Evolutionary conservation across 2,113 vertebrate species (phyloP).

Genomic region (Prochilodus magdalenae): DNA sequence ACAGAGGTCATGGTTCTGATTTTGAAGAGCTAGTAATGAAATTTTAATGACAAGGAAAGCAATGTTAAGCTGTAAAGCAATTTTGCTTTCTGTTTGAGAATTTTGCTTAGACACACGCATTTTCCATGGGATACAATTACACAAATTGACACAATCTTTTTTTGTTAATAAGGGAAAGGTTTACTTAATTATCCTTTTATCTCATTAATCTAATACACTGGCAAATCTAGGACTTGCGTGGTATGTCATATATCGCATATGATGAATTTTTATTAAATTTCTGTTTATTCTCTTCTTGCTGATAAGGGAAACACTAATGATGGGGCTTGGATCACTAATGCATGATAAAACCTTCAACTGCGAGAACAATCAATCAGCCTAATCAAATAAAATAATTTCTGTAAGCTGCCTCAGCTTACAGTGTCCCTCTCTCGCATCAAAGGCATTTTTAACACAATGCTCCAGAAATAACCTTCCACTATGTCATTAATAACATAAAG

Average conservation of each 20-base stretch:
- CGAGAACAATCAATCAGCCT: slow-evolving; percentile 80
- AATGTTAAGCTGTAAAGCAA: slow-evolving; percentile 34
- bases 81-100: slow-evolving; percentile 62
- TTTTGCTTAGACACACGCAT: slow-evolving; percentile 77
- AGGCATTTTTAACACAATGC: slow-evolving; percentile 67
- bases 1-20: slow-evolving; percentile 12
- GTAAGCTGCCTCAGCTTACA: slow-evolving; percentile 66
- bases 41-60: slow-evolving; percentile 49
- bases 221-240: slow-evolving; percentile 71
- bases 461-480: slow-evolving; percentile 39
- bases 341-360: slow-evolving; percentile 72
- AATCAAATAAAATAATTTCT: slow-evolving; percentile 82
- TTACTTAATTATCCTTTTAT: slow-evolving; percentile 78
- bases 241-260: slow-evolving; percentile 64
- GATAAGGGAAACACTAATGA: slow-evolving; percentile 82
- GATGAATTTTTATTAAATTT: slow-evolving; percentile 87
- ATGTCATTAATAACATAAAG: slow-evolving; percentile 16
- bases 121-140: slow-evolving; percentile 77
- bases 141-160: slow-evolving; percentile 79
- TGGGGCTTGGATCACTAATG: slow-evolving; percentile 75
- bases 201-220: slow-evolving; percentile 78
- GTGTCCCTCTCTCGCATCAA: slow-evolving; percentile 61
- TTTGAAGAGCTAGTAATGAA: slow-evolving; percentile 1
- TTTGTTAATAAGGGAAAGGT: slow-evolving; percentile 75
- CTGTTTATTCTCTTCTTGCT: slow-evolving; percentile 84